Percentiles rank a stretch among this genome's conserved stretches.
These are phyloP conservation scores for Pseudomyrmex dendroicus DNA, from an alignment of 1,140 invertebrate species.

Conservation along the genomic window DNA sequence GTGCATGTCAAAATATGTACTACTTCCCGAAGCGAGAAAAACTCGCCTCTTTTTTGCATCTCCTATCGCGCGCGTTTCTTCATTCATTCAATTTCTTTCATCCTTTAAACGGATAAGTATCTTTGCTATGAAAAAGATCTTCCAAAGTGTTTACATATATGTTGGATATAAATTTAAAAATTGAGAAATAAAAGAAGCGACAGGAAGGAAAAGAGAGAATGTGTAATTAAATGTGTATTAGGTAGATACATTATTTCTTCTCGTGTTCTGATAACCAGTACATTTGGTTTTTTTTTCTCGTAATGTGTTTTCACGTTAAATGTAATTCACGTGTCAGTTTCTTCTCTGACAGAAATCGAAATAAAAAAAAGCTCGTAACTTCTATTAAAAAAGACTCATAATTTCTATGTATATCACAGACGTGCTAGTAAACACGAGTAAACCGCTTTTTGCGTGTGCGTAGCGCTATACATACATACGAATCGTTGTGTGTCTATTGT, in stretches of 20 bases:
- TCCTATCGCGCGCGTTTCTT: constrained; percentile 15
- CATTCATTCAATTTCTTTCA: constrained; percentile 9
- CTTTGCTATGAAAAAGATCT: background rate
- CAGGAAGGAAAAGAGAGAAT: too few relatives aligned
- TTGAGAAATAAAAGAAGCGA: too few relatives aligned
- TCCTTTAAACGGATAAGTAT: background rate
- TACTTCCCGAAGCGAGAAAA: constrained; percentile 72
- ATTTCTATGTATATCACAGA: constrained; percentile 51
- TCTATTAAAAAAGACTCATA: constrained; percentile 71
- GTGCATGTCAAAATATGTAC: constrained; percentile 81
- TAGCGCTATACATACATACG: constrained; percentile 18
- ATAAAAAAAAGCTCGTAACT: background rate
- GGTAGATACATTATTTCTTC: too few relatives aligned
- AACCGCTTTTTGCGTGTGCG: constrained; percentile 42
- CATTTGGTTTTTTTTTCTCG: too few relatives aligned
- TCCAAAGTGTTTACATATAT: background rate
- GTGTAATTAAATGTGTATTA: too few relatives aligned
- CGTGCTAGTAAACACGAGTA: background rate
- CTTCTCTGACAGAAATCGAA: too few relatives aligned
- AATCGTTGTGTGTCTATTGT: constrained; percentile 80
- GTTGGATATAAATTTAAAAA: too few relatives aligned
- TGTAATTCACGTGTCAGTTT: too few relatives aligned
- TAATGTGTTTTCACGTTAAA: too few relatives aligned
- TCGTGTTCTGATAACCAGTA: too few relatives aligned
- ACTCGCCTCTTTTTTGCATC: constrained; percentile 38